A percentile compares a stretch with the other conserved stretches of the same genome.
Conservation (phyloP, 1,140 invertebrate genomes). For the Spodoptera frugiperda region DNA sequence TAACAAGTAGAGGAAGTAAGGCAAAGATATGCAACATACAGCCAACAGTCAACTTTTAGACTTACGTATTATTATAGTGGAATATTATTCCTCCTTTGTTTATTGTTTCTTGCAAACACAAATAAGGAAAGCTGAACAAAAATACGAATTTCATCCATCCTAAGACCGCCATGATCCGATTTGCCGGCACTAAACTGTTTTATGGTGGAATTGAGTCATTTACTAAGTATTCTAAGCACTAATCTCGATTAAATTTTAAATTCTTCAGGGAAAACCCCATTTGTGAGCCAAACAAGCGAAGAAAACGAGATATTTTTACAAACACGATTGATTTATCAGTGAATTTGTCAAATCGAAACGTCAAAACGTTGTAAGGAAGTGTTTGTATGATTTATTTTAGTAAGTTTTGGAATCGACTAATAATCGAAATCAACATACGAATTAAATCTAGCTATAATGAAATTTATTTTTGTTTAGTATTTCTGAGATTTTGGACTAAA, state of each 20-base stretch:
- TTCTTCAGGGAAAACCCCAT: conserved; percentile 12
- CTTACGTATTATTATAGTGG: conserved; percentile 80
- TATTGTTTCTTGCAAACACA: conserved; percentile 41
- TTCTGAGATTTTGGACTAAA: too few relatives aligned
- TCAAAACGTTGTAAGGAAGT: not conserved
- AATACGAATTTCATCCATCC: conserved; percentile 39
- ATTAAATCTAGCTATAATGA: too few relatives aligned
- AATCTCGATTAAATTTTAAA: conserved; percentile 1
- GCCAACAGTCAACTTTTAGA: conserved; percentile 29
- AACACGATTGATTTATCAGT: conserved; percentile 12
- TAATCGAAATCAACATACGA: too few relatives aligned
- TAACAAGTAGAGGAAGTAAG: too few relatives aligned
- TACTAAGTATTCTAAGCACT: not conserved
- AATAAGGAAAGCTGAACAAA: conserved; percentile 37
- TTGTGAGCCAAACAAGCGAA: conserved; percentile 13
- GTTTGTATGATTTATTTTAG: not conserved
- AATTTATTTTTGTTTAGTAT: too few relatives aligned
- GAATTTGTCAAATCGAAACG: not conserved
- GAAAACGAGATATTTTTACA: conserved; percentile 7
- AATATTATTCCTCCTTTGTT: conserved; percentile 73
- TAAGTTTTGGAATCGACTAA: not conserved
- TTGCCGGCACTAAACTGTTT: not conserved
- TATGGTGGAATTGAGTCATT: not conserved
- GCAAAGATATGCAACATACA: too few relatives aligned
- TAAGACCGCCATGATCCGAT: conserved; percentile 26